These are phyloP conservation scores for Babyrousa celebensis DNA, from an alignment of 2,797 vertebrate species.

Conservation along the genomic window DNA sequence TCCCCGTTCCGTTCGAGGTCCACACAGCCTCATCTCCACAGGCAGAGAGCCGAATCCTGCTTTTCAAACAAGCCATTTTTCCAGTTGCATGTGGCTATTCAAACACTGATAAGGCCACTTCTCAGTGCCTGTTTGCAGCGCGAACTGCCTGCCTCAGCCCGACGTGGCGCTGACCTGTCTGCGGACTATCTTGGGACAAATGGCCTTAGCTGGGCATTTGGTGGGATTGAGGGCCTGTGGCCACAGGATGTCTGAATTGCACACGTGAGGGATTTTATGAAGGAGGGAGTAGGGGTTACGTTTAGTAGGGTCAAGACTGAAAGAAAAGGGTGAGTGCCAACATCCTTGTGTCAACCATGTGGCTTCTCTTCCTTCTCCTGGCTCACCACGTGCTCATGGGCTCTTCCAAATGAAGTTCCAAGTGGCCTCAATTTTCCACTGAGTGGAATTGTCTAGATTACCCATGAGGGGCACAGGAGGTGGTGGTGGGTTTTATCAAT, in stretches of 20 bases:
- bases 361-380: background rate
- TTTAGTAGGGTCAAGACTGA: background rate
- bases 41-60: constrained; percentile 60
- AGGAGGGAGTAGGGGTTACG: background rate
- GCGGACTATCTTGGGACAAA: background rate
- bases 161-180: background rate
- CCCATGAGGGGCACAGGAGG: background rate
- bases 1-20: constrained; percentile 42
- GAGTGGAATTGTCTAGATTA: background rate
- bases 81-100: constrained; percentile 69
- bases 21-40: background rate
- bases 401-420: constrained; percentile 24
- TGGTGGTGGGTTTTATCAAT: background rate
- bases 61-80: constrained; percentile 70
- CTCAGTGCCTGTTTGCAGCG: background rate
- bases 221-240: background rate
- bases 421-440: background rate
- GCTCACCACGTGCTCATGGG: background rate
- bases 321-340: background rate
- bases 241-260: background rate
- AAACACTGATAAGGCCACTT: constrained; percentile 42
- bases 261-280: background rate
- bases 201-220: background rate
- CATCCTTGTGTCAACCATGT: background rate
- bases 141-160: background rate